Conservation (phyloP, 2,888 invertebrate species). For the Oscheius sp. region DNA sequence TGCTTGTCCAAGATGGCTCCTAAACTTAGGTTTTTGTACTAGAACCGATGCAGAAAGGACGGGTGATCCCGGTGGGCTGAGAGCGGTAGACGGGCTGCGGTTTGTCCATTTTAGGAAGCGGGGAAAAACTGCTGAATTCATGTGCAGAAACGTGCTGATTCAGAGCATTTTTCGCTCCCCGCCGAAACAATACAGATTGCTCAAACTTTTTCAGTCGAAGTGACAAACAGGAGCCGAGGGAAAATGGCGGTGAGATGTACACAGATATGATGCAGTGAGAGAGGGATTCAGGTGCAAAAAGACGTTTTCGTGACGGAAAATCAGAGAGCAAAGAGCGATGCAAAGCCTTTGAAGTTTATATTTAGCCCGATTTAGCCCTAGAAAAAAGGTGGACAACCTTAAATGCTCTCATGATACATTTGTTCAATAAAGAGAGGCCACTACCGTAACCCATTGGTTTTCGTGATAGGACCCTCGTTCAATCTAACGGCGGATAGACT, state of each 20-base stretch:
- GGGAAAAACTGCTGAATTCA: neutral
- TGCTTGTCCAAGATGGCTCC: slow-evolving; percentile 80
- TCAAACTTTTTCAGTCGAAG: neutral
- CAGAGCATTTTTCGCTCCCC: neutral
- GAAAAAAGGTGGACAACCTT: too few relatives aligned
- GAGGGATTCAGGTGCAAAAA: neutral
- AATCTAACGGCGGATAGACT: too few relatives aligned
- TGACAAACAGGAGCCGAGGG: neutral
- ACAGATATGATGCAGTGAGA: slow-evolving; percentile 5
- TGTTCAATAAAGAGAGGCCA: too few relatives aligned
- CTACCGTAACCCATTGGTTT: too few relatives aligned
- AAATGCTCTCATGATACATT: too few relatives aligned
- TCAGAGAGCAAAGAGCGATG: neutral
- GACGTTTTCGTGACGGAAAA: neutral
- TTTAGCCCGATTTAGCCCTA: neutral
- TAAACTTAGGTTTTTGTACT: slow-evolving; percentile 2
- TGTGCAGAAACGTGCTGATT: neutral
- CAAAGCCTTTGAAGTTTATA: neutral
- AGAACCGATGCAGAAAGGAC: neutral
- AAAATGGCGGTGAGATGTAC: neutral
- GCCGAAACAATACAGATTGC: too few relatives aligned
- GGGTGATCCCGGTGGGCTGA: slow-evolving; percentile 33
- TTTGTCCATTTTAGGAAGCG: slow-evolving; percentile 4
- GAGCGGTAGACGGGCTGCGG: slow-evolving; percentile 36
- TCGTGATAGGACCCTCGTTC: too few relatives aligned